Conservation (phyloP, 2,797 vertebrate species). For the Thalassophryne amazonica region DNA sequence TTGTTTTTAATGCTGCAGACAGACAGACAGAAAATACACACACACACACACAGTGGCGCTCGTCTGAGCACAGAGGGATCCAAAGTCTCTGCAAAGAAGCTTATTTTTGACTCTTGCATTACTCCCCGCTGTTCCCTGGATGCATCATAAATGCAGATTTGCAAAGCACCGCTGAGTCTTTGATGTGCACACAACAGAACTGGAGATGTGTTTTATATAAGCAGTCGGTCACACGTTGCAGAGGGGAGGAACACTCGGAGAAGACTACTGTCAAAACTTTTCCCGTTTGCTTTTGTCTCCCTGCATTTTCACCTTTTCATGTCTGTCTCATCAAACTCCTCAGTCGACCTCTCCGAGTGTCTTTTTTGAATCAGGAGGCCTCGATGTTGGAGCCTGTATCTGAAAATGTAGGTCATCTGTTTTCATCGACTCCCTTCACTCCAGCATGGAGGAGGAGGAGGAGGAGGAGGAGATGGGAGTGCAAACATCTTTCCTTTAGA, state of each 20-base stretch:
- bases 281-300: conserved; percentile 49
- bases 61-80: conserved; percentile 30
- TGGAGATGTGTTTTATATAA: conserved; percentile 78
- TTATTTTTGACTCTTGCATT: conserved; percentile 50
- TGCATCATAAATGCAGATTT: conserved; percentile 72
- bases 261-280: conserved; percentile 72
- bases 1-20: conserved; percentile 4
- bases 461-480: conserved; percentile 52
- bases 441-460: conserved; percentile 49
- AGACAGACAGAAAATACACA: not conserved
- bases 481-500: conserved; percentile 49
- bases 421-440: conserved; percentile 62
- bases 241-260: conserved; percentile 55
- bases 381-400: conserved; percentile 54
- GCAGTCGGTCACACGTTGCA: conserved; percentile 27
- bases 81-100: conserved; percentile 45
- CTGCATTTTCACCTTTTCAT: conserved; percentile 37
- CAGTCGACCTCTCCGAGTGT: conserved; percentile 5
- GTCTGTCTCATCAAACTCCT: conserved; percentile 39
- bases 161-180: conserved; percentile 66
- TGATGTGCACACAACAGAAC: conserved; percentile 76
- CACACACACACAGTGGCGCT: conserved; percentile 32
- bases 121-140: conserved; percentile 60
- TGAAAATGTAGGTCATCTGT: conserved; percentile 79
- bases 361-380: conserved; percentile 50